Evolutionary conservation across 2,113 vertebrate genomes (phyloP), one percentile per base, ranked within the genome.

Genomic region (Pyrgilauda ruficollis): DNA sequence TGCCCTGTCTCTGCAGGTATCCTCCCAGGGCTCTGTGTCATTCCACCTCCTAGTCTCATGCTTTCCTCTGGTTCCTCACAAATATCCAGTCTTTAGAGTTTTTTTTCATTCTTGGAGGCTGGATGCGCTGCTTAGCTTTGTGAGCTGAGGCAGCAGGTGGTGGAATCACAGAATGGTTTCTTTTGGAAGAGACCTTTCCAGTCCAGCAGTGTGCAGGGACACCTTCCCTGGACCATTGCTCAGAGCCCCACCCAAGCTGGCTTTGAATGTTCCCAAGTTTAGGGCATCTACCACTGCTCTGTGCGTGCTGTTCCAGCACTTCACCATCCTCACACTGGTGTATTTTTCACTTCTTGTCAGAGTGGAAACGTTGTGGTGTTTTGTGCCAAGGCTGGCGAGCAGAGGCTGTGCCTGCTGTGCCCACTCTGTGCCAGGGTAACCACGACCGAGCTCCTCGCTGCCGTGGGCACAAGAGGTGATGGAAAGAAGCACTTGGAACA

Each of bases 371-470:
- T 13, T n/a, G 2, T 67, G 55, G 16, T 15, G 89, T 30, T 35
- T 7, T 30, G n/a, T 68, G 20, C 43, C 35, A 1, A 26, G 46
- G 62, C 53, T 4, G 31, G 68, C 1, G 44, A 47, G 70, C 52
- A 31, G 81, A 43, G 50, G 31, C 90, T 1, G 46, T 8, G 69
- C 69, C 44, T 41, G 79, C 6, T 11, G 15, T 84, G 74, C 61
- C 55, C 2, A 0, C 52, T 37, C 31, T 9, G 6, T 13, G 76
- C 84, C 63, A 15, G 22, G 53, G 63, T 11, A 1, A 10, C 33
- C 37, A 2, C 3, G 46, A 2, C 72, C 5, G 13, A 15, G 66
- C 87, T 61, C 9, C 4, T 87, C 1, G 0, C 59, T 10, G 7
- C 50, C 1, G 0, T 27, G 21, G 59, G 80, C 86, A 74, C 59